Conservation (phyloP, 2,113 vertebrate genomes). For the Hippopotamus amphibius region DNA sequence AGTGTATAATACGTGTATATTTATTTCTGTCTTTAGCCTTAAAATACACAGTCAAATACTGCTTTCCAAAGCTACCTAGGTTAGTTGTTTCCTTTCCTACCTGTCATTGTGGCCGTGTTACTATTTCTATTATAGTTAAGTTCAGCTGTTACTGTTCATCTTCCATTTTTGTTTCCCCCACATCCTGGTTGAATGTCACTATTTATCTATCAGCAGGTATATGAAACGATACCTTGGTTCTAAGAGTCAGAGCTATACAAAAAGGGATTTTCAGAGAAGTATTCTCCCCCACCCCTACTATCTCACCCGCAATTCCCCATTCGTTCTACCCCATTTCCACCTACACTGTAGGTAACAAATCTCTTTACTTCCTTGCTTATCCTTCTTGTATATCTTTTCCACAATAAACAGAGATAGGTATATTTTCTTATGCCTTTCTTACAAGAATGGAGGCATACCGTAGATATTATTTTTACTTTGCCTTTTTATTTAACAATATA, state of each 20-base stretch:
- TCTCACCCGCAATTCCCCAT: neutral
- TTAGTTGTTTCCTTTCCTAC: neutral
- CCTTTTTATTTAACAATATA: neutral
- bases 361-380: neutral
- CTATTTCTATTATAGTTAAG: neutral
- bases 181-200: neutral
- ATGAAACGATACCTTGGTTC: neutral
- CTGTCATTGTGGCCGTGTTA: neutral
- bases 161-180: neutral
- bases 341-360: neutral
- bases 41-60: neutral
- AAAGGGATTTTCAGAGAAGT: neutral
- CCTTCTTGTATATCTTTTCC: conserved; percentile 20
- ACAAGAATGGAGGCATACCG: neutral
- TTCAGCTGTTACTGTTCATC: neutral
- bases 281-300: neutral
- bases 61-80: neutral
- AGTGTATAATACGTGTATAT: neutral
- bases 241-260: neutral
- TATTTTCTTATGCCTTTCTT: neutral
- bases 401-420: neutral
- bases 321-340: neutral
- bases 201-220: neutral
- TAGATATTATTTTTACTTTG: neutral
- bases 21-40: conserved; percentile 11